Evolutionary conservation across 2,113 vertebrate genomes (phyloP), one percentile per base, ranked within the genome.

Genomic region (Anseranas semipalmata): DNA sequence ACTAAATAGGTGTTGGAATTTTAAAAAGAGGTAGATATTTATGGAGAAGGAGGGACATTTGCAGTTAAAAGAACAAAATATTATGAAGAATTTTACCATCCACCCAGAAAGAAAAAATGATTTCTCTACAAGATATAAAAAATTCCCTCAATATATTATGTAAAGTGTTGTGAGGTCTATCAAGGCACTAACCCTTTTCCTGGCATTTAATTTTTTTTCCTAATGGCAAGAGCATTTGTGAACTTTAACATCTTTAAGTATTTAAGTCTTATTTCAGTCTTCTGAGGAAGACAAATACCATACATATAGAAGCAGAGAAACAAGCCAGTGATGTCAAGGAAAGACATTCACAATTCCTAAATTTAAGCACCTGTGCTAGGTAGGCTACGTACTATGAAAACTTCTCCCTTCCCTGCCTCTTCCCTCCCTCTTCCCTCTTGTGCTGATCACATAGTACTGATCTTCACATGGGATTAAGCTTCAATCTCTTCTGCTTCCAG

Each of bases 191-290:
- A 39, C 5, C 7, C 12, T 39, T 6, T 30, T 66, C 6, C n/a
- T 30, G 32, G 3, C 28, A 81, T 65, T 76, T 32, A 43, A 43
- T 50, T 19, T 8, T 72, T 67, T 72, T 56, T 67, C 32, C 19
- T 50, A 30, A n/a, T n/a, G 9, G 7, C 15, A 46, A 67, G 43
- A 48, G 2, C 1, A 0, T 25, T 53, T 33, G 10, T 2, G 2
- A 72, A 21, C 7, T 18, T 66, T 12, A 60, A 17, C 5, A 37
- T 2, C 21, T 76, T 48, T 50, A 41, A 32, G 28, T 53, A 28
- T 19, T 79, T 41, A 55, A 27, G 2, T 33, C 11, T 75, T 48
- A 13, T 6, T 7, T 76, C 32, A 39, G 6, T 73, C 13, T 77
- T 62, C 41, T n/a, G 27, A 59, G 24, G 27, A 58, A 65, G 24